Evolutionary conservation across 2,797 vertebrate genomes (phyloP), one percentile per base, ranked within the genome.

Genomic region (Todus mexicanus): DNA sequence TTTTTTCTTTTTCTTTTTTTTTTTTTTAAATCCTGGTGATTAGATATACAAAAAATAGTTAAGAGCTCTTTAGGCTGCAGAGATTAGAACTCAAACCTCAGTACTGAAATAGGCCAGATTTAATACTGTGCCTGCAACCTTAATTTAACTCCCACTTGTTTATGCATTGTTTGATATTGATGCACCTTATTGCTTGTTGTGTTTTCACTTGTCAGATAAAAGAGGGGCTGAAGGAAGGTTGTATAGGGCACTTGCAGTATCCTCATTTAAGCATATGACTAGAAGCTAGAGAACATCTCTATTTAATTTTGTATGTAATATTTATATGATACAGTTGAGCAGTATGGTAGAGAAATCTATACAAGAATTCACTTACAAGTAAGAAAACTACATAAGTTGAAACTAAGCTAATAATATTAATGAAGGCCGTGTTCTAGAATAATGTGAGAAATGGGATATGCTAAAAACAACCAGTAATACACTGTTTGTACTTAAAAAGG

Each of bases 71-170:
- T 54, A 87, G 70, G 45, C 51, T 82, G 53, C 18, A 60, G 53
- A 90, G 77, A 84, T 89, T 88, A 86, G 77, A 73, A 74, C 15
- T 89, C 26, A 53, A 71, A 71, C 57, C 45, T 92, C 20, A n/a
- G 21, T n/a, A 75, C 66, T 51, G 73, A 91, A 91, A 76, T 54
- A 96, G 84, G 42, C 74, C 53, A 71, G 57, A 84, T 93, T 90
- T 87, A 84, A n/a, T 82, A 66, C 38, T 71, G 68, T 38, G 40
- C 69, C 5, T 69, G 48, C 47, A 84, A 45, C 70, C 70, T 92
- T 75, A 68, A 72, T 87, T 85, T 84, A 86, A 59, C 54, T 86
- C 20, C 68, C 6, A 18, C 42, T 82, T 87, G 37, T 68, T 91
- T 57, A 71, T 82, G 26, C 61, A 47, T 60, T 59, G 27, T 87